Evolutionary conservation across 2,888 invertebrate species (phyloP), one percentile per base, ranked within the genome.

Genomic region (Ormyrus pomaceus): DNA sequence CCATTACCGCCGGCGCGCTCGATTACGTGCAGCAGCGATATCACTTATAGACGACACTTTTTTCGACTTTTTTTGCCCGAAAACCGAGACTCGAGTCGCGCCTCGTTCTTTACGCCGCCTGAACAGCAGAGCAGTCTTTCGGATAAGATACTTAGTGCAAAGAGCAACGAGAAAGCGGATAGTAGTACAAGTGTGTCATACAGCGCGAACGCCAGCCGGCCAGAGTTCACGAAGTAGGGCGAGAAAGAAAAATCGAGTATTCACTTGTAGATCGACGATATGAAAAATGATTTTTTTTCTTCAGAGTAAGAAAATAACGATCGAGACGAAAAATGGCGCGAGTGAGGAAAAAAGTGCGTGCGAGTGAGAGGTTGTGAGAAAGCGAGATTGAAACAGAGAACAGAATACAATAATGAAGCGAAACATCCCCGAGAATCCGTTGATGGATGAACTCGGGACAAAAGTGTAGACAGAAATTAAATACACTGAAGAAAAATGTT

Each of bases 1-100:
- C 78, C 78, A 78, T 46, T 78, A 78, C 66, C 73, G 72, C 55
- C 61, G 78, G 78, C 73, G 71, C 72, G 71, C 72, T 78, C 62
- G 70, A 34, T 34, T 34, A 34, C 34, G 34, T 34, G 34, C 4
- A 34, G 34, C 34, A 34, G 34, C 34, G 34, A 34, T 34, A 34
- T 34, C 34, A 34, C 34, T 34, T 34, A 34, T 34, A 34, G 34
- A 34, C 34, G 34, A 34, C 34, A 34, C 34, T 34, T 34, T 34
- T 34, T 34, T 34, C 34, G 34, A 34, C 34, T 34, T 34, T 34
- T 34, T 34, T 34, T 34, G 34, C 34, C 34, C 34, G 34, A 34
- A 34, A 34, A 34, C 34, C 34, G 34, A 34, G 34, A 34, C 34
- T 34, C 2, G 34, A 34, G 34, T 34, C 34, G 34, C 34, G 34